Conservation (phyloP, 2,797 vertebrate species). For the Sebastes elongatus region DNA sequence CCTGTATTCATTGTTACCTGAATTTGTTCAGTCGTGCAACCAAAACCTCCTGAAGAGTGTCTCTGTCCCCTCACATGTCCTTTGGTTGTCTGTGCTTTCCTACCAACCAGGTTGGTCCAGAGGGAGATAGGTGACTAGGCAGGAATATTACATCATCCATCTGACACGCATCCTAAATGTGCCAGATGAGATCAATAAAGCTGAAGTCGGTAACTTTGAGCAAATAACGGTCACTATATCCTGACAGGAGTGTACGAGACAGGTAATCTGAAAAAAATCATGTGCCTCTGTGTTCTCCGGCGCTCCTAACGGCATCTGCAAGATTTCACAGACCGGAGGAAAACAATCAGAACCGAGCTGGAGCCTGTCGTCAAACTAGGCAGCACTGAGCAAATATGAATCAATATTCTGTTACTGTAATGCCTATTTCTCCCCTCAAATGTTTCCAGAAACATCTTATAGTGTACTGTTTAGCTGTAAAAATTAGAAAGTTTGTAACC, state of each 20-base stretch:
- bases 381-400: too few species aligned
- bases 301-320: too few species aligned
- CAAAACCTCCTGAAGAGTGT: background rate
- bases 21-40: background rate
- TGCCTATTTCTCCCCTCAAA: too few species aligned
- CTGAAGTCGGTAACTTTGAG: background rate
- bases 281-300: too few species aligned
- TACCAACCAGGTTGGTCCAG: background rate
- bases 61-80: background rate
- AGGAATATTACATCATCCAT: conserved; percentile 12
- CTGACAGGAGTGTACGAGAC: too few species aligned
- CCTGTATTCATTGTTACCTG: background rate
- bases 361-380: accelerated
- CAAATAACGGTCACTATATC: background rate
- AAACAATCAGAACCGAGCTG: too few species aligned
- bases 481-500: too few species aligned
- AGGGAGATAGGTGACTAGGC: background rate
- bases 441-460: too few species aligned
- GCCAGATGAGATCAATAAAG: background rate
- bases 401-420: too few species aligned
- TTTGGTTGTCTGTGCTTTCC: background rate
- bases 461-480: too few species aligned
- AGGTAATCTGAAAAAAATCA: too few species aligned
- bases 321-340: too few species aligned
- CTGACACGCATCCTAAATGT: background rate